Base-by-base conservation (phyloP, 2,113 vertebrate species). In the Bambusicola thoracicus region DNA sequence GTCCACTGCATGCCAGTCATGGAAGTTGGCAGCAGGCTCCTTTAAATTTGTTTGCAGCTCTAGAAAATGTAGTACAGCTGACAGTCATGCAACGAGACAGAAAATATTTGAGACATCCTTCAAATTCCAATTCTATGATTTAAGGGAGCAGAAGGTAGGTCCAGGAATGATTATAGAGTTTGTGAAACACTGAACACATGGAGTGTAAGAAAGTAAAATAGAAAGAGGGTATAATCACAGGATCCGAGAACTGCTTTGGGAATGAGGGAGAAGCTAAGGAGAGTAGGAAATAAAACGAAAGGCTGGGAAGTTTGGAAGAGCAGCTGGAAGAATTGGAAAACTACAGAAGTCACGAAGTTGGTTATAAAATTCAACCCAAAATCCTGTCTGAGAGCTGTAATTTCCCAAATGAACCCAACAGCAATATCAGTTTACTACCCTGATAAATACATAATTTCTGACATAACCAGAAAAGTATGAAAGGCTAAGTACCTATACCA, bases 361-460 rank as follows among this genome's bases (percentile, higher is more conserved):
- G 44, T 87, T 80, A 87, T 59, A 59, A 93, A 94, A 89, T 92
- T 85, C 25, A 85, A 75, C 43, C 51, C 63, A 46, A 89, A 95
- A 89, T 94, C 79, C 87, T 91, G 55, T 51, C 46, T 83, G 87
- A 94, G 88, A 78, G 75, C 40, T 87, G 43, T 38, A 91, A 92
- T 92, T 92, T 85, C 79, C 94, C 34, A 85, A 94, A 91, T 53
- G 79, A 91, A 78, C 22, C 46, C 32, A 87, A 85, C n/a, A 82
- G 51, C 34, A 61, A 30, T 87, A 92, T 93, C 79, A 63, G 38
- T 81, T 95, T 94, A 67, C 87, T 77, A n/a, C 27, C 11, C 41
- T 83, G 91, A 94, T 85, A 94, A 94, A 85, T 68, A 87, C 38
- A 56, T 89, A 59, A 89, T 85, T 93, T 89, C 84, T 93, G 67